phyloP scores from a whole-genome alignment of 2,888 invertebrate species.

The Caenorhabditis afra region DNA sequence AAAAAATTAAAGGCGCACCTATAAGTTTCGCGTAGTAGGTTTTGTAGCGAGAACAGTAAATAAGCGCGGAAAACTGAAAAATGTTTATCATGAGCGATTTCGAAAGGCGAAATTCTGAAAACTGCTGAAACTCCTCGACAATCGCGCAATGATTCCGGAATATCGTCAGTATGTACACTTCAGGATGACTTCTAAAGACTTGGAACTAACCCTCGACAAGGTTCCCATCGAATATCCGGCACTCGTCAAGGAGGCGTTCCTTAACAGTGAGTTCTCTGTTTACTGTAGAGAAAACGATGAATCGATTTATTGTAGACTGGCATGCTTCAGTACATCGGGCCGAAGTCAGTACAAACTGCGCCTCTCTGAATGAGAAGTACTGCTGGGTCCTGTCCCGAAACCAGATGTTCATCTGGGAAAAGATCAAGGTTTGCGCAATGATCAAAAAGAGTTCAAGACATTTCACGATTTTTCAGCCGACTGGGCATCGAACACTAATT shows the following conservation, averaged over 20 bases:
- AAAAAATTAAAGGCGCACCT: constrained; percentile 39
- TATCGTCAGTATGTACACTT: not conserved
- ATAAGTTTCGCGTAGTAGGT: not conserved
- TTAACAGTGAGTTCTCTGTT: constrained; percentile 32
- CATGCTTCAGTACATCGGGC: constrained; percentile 39
- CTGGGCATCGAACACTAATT: constrained; percentile 28
- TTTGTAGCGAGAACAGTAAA: not conserved
- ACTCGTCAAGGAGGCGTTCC: constrained; percentile 58
- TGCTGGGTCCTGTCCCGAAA: constrained; percentile 56
- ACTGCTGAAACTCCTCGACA: not conserved
- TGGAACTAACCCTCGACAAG: constrained; percentile 51
- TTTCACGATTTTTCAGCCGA: not conserved
- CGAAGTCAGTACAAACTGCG: constrained; percentile 45
- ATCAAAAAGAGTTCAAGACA: too few relatives aligned
- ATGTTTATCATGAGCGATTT: not conserved
- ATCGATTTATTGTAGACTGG: constrained; percentile 16
- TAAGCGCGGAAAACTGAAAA: not conserved
- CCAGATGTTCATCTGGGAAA: constrained; percentile 58
- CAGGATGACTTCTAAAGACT: constrained; percentile 28
- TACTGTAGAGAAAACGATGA: not conserved
- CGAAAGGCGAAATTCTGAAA: not conserved
- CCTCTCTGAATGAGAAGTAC: constrained; percentile 51
- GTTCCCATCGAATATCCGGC: constrained; percentile 58
- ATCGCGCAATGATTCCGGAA: not conserved
- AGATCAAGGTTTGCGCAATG: not conserved